Evolutionary conservation across 2,113 vertebrate genomes (phyloP).

Genomic region (Sinosuthora webbiana): DNA sequence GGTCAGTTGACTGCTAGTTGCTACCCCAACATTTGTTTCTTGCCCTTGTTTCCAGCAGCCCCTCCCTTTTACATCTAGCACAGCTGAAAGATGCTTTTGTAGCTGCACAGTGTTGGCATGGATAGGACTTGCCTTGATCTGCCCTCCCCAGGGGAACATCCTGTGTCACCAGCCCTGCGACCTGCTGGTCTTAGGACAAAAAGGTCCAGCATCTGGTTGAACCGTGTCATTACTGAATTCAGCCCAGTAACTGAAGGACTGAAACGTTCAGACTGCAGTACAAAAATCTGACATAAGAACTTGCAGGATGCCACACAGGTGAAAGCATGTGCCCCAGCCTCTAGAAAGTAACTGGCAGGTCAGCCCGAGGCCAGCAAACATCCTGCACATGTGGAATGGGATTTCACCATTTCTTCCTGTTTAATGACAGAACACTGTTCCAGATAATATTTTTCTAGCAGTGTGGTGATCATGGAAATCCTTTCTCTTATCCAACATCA

Average conservation of each 20-base stretch:
- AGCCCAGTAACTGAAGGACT: background rate
- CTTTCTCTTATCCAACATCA: background rate
- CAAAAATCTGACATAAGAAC: background rate
- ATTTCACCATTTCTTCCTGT: background rate
- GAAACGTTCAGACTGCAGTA: background rate
- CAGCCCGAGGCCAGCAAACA: fast-evolving
- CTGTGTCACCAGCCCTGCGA: background rate
- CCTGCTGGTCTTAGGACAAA: background rate
- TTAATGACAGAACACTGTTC: background rate
- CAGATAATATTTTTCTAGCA: background rate
- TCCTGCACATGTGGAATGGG: background rate
- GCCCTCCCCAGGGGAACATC: background rate
- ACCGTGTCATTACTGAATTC: background rate
- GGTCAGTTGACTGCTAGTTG: background rate
- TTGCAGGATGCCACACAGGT: fast-evolving
- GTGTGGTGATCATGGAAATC: background rate
- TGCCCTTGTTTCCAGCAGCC: background rate
- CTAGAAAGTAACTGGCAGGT: background rate
- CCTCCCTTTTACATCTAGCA: background rate
- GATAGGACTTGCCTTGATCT: background rate
- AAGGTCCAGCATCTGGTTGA: background rate
- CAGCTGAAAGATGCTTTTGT: background rate
- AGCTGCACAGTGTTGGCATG: fast-evolving
- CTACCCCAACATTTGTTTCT: fast-evolving
- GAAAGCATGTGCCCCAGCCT: fast-evolving